A percentile compares a stretch with the other conserved stretches of the same genome.
Evolutionary conservation across 1,140 invertebrate genomes (phyloP).

Genomic region (Sitobion miscanthi): DNA sequence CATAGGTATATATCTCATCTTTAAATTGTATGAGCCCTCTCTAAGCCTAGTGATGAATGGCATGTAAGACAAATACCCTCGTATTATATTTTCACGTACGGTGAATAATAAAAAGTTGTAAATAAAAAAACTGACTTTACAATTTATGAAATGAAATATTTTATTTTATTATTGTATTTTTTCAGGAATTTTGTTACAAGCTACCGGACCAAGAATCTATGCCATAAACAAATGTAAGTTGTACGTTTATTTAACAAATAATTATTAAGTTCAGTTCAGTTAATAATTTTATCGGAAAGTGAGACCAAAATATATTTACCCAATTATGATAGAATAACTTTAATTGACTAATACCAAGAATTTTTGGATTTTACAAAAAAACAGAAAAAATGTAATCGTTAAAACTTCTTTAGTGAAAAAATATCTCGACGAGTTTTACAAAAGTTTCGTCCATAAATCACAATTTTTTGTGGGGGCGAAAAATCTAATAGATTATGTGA

Average conservation of each 20-base stretch:
- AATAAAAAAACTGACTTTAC: background rate
- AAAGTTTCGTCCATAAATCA: constrained; percentile 11
- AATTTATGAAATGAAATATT: constrained; percentile 44
- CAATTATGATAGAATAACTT: background rate
- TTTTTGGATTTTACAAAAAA: background rate
- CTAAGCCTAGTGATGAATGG: constrained; percentile 10
- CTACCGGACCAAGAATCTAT: constrained; percentile 34
- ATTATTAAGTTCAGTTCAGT: background rate
- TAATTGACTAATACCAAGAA: background rate
- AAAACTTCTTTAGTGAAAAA: constrained; percentile 9
- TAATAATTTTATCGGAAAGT: background rate
- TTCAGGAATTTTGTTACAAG: constrained; percentile 35
- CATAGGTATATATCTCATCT: background rate
- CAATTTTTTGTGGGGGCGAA: background rate
- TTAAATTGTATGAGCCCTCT: background rate
- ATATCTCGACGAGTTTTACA: background rate
- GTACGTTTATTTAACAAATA: background rate
- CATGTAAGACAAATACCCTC: constrained; percentile 1
- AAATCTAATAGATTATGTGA: background rate
- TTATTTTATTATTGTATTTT: constrained; percentile 32
- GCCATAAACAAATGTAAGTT: constrained; percentile 50
- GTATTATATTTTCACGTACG: background rate
- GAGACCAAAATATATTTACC: background rate
- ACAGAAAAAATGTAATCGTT: background rate
- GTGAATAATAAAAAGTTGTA: background rate